Evolutionary conservation across 2,797 vertebrate genomes (phyloP).

Genomic region (Hydrocynus forskahlii): DNA sequence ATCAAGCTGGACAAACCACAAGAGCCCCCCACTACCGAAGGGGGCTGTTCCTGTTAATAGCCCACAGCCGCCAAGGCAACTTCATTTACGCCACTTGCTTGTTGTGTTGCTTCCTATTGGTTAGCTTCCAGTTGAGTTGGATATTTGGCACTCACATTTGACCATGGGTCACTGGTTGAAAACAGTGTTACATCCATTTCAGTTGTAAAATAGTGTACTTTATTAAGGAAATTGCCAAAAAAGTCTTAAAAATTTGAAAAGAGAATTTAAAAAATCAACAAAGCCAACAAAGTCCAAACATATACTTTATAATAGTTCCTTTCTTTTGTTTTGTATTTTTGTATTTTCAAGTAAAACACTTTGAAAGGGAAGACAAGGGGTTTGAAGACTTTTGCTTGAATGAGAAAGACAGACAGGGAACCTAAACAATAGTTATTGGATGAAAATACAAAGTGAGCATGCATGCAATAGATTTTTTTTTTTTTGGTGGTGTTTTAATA

Average conservation of each 20-base stretch:
- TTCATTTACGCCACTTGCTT: slow-evolving; percentile 81
- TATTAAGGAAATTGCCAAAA: slow-evolving; percentile 87
- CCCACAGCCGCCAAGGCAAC: slow-evolving; percentile 60
- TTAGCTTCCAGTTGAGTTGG: slow-evolving; percentile 83
- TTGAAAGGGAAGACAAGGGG: slow-evolving; percentile 61
- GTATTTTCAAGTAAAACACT: slow-evolving; percentile 79
- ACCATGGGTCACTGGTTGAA: slow-evolving; percentile 70
- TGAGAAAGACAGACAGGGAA: slow-evolving; percentile 51
- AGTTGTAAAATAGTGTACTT: slow-evolving; percentile 86
- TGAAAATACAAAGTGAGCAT: slow-evolving; percentile 68
- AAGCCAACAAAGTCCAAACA: slow-evolving; percentile 69
- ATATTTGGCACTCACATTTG: slow-evolving; percentile 81
- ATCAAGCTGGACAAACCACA: slow-evolving; percentile 90
- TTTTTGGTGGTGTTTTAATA: slow-evolving; percentile 54
- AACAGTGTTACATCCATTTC: slow-evolving; percentile 72
- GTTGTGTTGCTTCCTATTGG: slow-evolving; percentile 89
- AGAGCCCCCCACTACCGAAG: slow-evolving; percentile 83
- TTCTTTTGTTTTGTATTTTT: slow-evolving; percentile 79
- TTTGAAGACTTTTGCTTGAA: slow-evolving; percentile 55
- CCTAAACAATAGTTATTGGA: slow-evolving; percentile 56
- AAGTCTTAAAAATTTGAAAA: slow-evolving; percentile 67
- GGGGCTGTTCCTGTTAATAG: slow-evolving; percentile 91
- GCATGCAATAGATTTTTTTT: slow-evolving; percentile 64
- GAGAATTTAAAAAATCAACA: slow-evolving; percentile 67
- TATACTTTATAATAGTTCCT: slow-evolving; percentile 64